Base-by-base conservation (phyloP, 2,888 invertebrate genomes). In the Thymelicus lineola region DNA sequence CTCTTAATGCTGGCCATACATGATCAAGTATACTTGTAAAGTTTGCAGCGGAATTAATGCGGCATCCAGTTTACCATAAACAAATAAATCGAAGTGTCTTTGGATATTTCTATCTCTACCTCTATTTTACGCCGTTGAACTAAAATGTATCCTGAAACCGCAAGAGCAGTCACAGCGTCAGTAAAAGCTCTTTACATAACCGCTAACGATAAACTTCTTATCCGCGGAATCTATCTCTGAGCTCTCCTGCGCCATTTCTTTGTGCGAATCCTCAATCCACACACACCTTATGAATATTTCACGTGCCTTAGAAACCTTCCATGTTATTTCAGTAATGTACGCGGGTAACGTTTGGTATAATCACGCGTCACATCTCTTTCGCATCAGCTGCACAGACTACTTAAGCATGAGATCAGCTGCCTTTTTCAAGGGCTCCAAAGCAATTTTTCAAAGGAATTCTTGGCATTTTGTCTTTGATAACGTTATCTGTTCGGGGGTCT, bases 211-310 rank as follows among this genome's bases (percentile, higher is more conserved):
- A 62, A 36, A 17, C 48, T 15, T 62, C 36, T 50, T 36, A 50
- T 50, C 50, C 17, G 7, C 12, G 17, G 36, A 35, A 36, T 38
- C 38, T 42, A 58, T 58, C 36, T 38, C 38, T 53, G 53, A 64
- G 53, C 50, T 36, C n/a, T 61, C 61, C 42, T n/a, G 48, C 48
- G 3, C 10, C 36, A 50, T 14, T 17, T 17, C 50, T 53, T 42
- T n/a, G 69, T 72, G 61, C 48, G 71, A 78, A 76, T 76, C 77
- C 78, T 82, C 81, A 81, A 77, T 74, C 28, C 28, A 3, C 28
- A 28, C 28, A 3, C 73, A 62, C 73, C 73, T 78, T 78, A 81
- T 86, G 82, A 86, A 87, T 86, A 86, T 86, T 84, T 83, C 77
- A 86, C 79, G 70, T 76, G 57, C 64, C 50, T 57, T 57, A 15